phyloP scores from a whole-genome alignment of 2,113 vertebrate species.

The Elephantulus edwardii region DNA sequence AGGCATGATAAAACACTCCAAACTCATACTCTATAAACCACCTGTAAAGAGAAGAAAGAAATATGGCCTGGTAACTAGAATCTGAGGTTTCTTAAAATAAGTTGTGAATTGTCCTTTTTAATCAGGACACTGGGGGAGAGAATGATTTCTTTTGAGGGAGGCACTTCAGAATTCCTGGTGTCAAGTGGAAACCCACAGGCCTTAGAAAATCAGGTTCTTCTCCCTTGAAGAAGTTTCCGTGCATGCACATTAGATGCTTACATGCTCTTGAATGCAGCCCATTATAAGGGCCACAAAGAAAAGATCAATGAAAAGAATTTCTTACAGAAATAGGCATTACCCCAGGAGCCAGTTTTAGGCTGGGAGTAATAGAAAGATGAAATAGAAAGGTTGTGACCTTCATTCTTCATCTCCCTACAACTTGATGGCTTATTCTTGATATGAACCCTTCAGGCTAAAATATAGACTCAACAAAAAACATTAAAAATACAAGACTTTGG shows the following conservation, averaged over 20 bases:
- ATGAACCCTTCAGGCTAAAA: conserved; percentile 78
- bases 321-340: conserved; percentile 78
- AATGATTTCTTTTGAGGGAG: conserved; percentile 33
- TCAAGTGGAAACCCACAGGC: conserved; percentile 43
- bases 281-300: conserved; percentile 72
- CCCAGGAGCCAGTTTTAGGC: conserved; percentile 74
- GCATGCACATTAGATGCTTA: conserved; percentile 55
- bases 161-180: conserved; percentile 44
- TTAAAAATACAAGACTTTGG: conserved; percentile 43
- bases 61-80: not conserved
- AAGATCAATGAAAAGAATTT: conserved; percentile 73
- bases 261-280: conserved; percentile 71
- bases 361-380: conserved; percentile 76
- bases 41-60: not conserved
- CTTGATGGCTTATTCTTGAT: conserved; percentile 74
- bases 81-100: conserved; percentile 36
- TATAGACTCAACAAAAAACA: conserved; percentile 66
- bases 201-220: conserved; percentile 32
- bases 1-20: not conserved
- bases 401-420: conserved; percentile 76
- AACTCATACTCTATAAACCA: conserved; percentile 22
- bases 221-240: conserved; percentile 41
- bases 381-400: conserved; percentile 73
- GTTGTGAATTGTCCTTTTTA: conserved; percentile 41
- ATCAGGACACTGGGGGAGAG: conserved; percentile 38